These are phyloP conservation scores for Morbakka virulenta DNA, from an alignment of 30 jellyfish, hydroid and myxozoan species.

Conservation along the genomic window DNA sequence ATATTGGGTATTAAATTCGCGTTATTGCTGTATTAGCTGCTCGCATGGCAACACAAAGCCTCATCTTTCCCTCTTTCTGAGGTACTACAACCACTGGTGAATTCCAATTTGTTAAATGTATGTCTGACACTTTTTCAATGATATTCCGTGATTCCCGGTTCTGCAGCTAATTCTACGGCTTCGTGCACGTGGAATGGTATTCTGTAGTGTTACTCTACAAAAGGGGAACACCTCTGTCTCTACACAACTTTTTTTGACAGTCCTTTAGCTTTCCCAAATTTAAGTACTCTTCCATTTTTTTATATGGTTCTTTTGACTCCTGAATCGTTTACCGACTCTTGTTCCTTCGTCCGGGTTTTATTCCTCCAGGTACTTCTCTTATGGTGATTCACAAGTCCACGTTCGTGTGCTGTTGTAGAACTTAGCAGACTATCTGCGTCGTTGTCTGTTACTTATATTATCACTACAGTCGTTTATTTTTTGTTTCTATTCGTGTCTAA, in stretches of 20 bases:
- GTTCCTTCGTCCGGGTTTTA: constrained; percentile 29
- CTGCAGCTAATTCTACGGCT: constrained; percentile 13
- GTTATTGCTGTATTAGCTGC: too few species aligned
- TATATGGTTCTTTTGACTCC: not conserved
- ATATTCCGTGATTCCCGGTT: constrained; percentile 17
- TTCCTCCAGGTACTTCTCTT: not conserved
- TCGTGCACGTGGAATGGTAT: constrained; percentile 6
- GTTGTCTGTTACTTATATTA: constrained; percentile 13
- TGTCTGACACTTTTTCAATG: constrained; percentile 36
- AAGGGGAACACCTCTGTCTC: constrained; percentile 8
- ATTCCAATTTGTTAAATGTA: too few species aligned
- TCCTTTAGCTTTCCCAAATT: constrained; percentile 15
- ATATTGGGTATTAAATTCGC: too few species aligned
- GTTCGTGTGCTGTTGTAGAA: constrained; percentile 39
- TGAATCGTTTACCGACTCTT: constrained; percentile 16
- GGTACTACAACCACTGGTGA: too few species aligned
- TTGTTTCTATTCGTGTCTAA: constrained; percentile 18
- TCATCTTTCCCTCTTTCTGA: too few species aligned
- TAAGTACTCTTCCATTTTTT: not conserved
- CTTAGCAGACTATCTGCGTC: constrained; percentile 47
- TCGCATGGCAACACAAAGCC: too few species aligned
- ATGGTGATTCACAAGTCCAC: constrained; percentile 1
- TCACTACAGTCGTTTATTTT: constrained; percentile 3
- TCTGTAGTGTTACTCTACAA: constrained; percentile 29
- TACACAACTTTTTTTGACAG: not conserved